Evolutionary conservation across 1,140 invertebrate genomes (phyloP), one percentile per base, ranked within the genome.

Genomic region (Trissolcus basalis): DNA sequence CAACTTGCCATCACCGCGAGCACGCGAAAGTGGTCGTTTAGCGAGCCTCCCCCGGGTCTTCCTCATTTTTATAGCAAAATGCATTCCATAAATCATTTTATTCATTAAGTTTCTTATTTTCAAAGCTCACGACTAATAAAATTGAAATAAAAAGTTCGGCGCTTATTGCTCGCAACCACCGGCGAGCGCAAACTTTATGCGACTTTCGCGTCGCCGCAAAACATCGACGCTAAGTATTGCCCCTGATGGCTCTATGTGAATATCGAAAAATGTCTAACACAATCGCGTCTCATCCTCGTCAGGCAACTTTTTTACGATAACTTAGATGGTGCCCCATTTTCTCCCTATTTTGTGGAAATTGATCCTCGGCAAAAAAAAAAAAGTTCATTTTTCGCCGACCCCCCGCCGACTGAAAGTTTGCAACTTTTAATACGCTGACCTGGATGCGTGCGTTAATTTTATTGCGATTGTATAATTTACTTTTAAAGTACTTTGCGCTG

Each of bases 1-100:
- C 71, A 74, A 74, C 61, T 74, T 60, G 19, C 73, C 55, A 70
- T 77, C 73, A 70, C 19, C 19, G 19, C 19, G 19, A 27, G 73
- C 60, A 55, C 67, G 48, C 61, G 55, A 70, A 77, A 77, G 70
- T 77, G 73, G 45, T 63, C 67, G 73, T 77, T 77, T 67, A 70
- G 67, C 65, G 67, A 77, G 59, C 73, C 55, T 65, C 73, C 15
- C 48, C 70, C 65, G 33, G 10, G 33, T n/a, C 36, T 55, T 41
- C 55, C 54, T 43, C 36, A 70, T 70, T 70, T 70, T 70, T 64
- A 77, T 70, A 45, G 53, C 15, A 47, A 51, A 27, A 27, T 44
- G 55, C 55, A 49, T 59, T 68, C n/a, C 73, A 61, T 68, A 77
- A 71, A 71, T 71, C 74, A 71, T 60, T 67, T 71, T 71, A 56